Evolutionary conservation across 1,140 invertebrate genomes (phyloP).

Genomic region (Lepidotrigona ventralis): DNA sequence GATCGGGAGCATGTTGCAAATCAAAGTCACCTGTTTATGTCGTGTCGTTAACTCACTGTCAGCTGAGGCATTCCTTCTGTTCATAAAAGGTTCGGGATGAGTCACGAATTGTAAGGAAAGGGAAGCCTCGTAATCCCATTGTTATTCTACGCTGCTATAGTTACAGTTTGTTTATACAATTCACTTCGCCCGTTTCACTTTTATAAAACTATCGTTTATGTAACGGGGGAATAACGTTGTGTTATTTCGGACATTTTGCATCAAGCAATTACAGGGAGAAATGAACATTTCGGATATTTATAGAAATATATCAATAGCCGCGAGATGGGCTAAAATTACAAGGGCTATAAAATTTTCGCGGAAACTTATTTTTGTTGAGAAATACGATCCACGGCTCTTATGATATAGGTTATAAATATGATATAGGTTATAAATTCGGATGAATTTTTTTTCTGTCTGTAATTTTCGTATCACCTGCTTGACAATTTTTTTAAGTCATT

Average conservation of each 20-base stretch:
- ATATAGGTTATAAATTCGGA: conserved; percentile 42
- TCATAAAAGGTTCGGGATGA: conserved; percentile 36
- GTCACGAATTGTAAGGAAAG: conserved; percentile 31
- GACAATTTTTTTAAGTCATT: neutral
- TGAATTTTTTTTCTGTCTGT: conserved; percentile 42
- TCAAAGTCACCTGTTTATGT: conserved; percentile 21
- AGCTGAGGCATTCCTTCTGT: conserved; percentile 9
- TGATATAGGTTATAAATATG: too few relatives aligned
- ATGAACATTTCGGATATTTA: neutral
- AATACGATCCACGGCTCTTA: conserved; percentile 38
- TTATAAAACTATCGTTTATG: conserved; percentile 3
- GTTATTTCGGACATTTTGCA: neutral
- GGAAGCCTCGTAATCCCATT: conserved; percentile 30
- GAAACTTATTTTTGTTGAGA: conserved; percentile 12
- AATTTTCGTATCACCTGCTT: neutral
- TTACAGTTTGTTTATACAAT: conserved; percentile 16
- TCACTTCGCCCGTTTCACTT: neutral
- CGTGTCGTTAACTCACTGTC: conserved; percentile 19
- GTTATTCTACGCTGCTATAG: conserved; percentile 6
- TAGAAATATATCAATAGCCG: neutral
- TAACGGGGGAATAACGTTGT: neutral
- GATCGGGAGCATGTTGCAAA: neutral
- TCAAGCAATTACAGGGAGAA: neutral
- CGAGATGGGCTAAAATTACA: neutral
- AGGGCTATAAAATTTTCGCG: conserved; percentile 2